These are phyloP conservation scores for Zaprionus africanus DNA, from an alignment of 1,140 invertebrate genomes.

Conservation along the genomic window DNA sequence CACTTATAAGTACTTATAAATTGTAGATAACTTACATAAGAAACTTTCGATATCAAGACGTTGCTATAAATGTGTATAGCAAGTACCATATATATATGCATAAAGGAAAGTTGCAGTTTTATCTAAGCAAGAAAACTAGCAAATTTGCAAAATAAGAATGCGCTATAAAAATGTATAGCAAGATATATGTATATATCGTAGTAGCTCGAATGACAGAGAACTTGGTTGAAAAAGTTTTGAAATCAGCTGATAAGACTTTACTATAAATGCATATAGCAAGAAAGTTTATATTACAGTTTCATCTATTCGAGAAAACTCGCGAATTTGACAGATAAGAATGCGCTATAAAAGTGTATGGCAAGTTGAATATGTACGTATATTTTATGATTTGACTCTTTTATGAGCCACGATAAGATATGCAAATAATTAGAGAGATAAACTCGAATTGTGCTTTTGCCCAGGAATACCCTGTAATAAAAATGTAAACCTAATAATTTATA, in stretches of 20 bases:
- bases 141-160: not conserved
- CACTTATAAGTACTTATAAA: too few species aligned
- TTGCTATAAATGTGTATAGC: not conserved
- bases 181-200: not conserved
- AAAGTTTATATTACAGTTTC: not conserved
- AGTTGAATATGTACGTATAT: not conserved
- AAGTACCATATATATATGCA: not conserved
- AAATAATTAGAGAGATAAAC: not conserved
- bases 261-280: not conserved
- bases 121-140: not conserved
- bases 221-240: not conserved
- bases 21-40: too few species aligned
- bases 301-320: not conserved
- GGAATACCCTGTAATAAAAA: not conserved
- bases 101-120: not conserved
- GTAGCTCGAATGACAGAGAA: not conserved
- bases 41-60: too few species aligned
- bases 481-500: not conserved
- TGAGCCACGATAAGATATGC: not conserved
- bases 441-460: not conserved
- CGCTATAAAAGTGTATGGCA: constrained; percentile 3
- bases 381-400: not conserved
- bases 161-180: not conserved
- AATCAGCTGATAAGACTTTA: not conserved
- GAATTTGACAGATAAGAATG: constrained; percentile 2